Conservation (phyloP, 1,140 invertebrate species). For the Drosophila miranda region DNA sequence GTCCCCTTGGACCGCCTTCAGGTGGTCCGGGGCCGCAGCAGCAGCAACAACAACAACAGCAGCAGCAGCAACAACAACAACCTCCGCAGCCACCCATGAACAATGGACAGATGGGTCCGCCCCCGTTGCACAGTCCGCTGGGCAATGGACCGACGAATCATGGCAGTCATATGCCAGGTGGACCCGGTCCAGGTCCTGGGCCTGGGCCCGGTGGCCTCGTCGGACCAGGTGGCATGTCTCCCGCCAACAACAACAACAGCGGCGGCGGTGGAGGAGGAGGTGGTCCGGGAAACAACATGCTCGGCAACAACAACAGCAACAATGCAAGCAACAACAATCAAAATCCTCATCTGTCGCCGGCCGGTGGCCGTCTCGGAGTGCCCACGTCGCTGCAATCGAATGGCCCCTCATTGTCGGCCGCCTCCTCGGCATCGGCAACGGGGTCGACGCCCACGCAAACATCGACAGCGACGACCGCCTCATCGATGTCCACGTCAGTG, state of each 20-base stretch:
- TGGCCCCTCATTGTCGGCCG: slow-evolving; percentile 54
- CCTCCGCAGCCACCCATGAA: slow-evolving; percentile 80
- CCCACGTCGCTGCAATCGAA: slow-evolving; percentile 71
- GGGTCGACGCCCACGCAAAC: slow-evolving; percentile 45
- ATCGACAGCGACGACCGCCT: slow-evolving; percentile 49
- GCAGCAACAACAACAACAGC: slow-evolving; percentile 62
- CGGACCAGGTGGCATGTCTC: slow-evolving; percentile 67
- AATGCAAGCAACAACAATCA: slow-evolving; percentile 76
- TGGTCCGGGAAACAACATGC: slow-evolving; percentile 41
- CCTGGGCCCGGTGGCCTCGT: slow-evolving; percentile 61
- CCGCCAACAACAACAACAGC: slow-evolving; percentile 53
- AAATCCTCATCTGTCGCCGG: slow-evolving; percentile 73
- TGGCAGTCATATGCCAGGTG: slow-evolving; percentile 69
- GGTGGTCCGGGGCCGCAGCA: slow-evolving; percentile 83
- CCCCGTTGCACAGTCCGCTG: slow-evolving; percentile 77
- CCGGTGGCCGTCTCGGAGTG: slow-evolving; percentile 65
- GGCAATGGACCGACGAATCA: slow-evolving; percentile 76
- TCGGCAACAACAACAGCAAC: slow-evolving; percentile 63
- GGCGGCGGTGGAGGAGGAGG: slow-evolving; percentile 13
- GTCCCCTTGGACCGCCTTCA: slow-evolving; percentile 86
- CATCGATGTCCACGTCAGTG: slow-evolving; percentile 74
- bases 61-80: slow-evolving; percentile 63
- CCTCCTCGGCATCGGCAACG: slow-evolving; percentile 46
- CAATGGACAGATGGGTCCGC: slow-evolving; percentile 81
- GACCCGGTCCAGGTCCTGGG: slow-evolving; percentile 70